phyloP scores from a whole-genome alignment of 2,113 vertebrate species.

The Lophius piscatorius region DNA sequence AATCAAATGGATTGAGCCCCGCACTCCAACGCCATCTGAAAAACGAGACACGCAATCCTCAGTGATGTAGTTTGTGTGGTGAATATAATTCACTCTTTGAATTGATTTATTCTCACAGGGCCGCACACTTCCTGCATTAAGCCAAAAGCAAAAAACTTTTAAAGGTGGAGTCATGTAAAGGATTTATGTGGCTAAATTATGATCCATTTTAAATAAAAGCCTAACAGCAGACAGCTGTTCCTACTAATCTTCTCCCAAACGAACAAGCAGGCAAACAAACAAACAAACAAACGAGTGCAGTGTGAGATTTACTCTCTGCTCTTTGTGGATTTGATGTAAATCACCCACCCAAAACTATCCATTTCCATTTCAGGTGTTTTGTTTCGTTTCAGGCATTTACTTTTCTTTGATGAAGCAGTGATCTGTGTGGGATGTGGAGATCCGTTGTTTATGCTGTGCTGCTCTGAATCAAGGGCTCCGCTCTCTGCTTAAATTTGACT shows the following conservation, averaged over 20 bases:
- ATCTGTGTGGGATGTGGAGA: slow-evolving; percentile 54
- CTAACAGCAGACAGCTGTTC: slow-evolving; percentile 27
- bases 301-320: slow-evolving; percentile 15
- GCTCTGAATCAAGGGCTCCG: slow-evolving; percentile 60
- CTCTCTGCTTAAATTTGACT: slow-evolving; percentile 66
- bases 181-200: slow-evolving; percentile 22
- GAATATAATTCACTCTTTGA: slow-evolving; percentile 61
- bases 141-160: slow-evolving; percentile 35
- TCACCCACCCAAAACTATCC: slow-evolving; percentile 19
- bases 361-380: slow-evolving; percentile 35
- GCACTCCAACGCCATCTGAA: slow-evolving; percentile 65
- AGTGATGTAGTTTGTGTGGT: slow-evolving; percentile 48
- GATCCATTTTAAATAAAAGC: slow-evolving; percentile 23
- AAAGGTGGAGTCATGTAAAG: slow-evolving; percentile 28
- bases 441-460: slow-evolving; percentile 55
- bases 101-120: slow-evolving; percentile 68
- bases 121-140: slow-evolving; percentile 37
- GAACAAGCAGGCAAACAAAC: too few species aligned
- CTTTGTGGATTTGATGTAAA: slow-evolving; percentile 18
- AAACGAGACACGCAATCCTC: slow-evolving; percentile 65
- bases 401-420: slow-evolving; percentile 55
- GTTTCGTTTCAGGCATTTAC: slow-evolving; percentile 39
- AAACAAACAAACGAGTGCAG: slow-evolving; percentile 5
- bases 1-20: slow-evolving; percentile 74
- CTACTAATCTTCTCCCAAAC: slow-evolving; percentile 27